Percentiles rank a stretch among this genome's conserved stretches.
phyloP scores from a whole-genome alignment of 2,797 vertebrate species.

The Thripadectes ignobilis region DNA sequence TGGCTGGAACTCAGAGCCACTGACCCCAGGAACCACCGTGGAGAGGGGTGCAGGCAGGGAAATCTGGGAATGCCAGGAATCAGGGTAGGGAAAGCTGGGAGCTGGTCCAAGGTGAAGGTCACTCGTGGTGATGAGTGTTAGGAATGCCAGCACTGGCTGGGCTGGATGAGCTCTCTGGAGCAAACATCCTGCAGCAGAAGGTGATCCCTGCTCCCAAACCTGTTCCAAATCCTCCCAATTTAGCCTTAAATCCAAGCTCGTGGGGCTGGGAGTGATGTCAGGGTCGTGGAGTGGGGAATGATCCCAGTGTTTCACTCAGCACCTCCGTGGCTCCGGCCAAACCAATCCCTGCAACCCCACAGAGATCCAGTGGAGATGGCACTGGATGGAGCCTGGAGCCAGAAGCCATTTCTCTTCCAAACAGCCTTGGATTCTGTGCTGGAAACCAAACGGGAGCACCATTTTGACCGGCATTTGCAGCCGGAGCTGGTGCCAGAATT shows the following conservation, averaged over 20 bases:
- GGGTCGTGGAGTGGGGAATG: accelerated
- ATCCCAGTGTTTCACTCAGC: accelerated
- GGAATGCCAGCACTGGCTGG: neutral
- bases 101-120: neutral
- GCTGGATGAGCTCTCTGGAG: neutral
- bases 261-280: accelerated
- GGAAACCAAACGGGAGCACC: neutral
- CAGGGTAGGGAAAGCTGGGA: neutral
- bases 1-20: neutral
- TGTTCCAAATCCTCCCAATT: neutral
- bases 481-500: neutral
- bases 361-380: accelerated
- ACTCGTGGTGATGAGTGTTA: accelerated
- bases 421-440: neutral
- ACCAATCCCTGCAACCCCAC: accelerated
- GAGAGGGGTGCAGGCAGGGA: neutral
- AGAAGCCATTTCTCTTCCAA: neutral
- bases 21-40: accelerated
- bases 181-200: neutral
- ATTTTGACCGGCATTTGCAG: neutral
- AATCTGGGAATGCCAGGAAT: neutral
- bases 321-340: accelerated
- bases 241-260: neutral
- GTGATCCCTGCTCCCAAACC: neutral
- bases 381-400: accelerated